Conservation (phyloP, 2,113 vertebrate species). For the Proteles cristata region DNA sequence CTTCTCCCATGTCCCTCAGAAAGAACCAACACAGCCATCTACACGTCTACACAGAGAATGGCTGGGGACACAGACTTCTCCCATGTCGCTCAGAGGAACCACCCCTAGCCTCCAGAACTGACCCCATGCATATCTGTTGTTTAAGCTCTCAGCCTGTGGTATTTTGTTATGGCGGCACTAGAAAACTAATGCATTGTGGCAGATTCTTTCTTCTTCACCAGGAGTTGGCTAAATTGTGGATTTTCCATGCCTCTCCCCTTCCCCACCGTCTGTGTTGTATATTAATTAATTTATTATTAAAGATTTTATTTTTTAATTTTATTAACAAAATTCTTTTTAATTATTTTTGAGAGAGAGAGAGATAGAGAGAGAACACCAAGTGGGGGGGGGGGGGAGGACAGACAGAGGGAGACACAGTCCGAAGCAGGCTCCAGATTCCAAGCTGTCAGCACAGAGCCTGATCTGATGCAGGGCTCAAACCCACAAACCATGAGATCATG, state of each 20-base stretch:
- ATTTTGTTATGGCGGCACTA: neutral
- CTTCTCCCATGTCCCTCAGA: neutral
- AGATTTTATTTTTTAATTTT: too few relatives aligned
- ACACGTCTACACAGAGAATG: neutral
- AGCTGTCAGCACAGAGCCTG: too few relatives aligned
- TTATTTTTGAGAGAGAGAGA: too few relatives aligned
- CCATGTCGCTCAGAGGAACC: neutral
- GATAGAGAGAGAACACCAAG: too few relatives aligned
- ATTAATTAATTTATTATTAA: too few relatives aligned
- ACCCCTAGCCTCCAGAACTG: neutral
- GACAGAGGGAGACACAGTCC: too few relatives aligned
- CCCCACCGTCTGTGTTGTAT: neutral
- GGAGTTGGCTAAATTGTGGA: neutral
- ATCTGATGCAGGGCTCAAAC: too few relatives aligned
- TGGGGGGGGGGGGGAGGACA: too few relatives aligned
- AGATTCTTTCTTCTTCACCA: neutral
- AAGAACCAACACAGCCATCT: neutral
- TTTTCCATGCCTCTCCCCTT: neutral
- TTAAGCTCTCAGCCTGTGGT: neutral
- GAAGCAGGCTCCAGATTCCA: too few relatives aligned
- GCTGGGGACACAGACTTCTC: too few relatives aligned
- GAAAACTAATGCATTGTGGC: neutral
- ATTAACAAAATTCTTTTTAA: too few relatives aligned
- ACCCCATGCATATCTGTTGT: neutral
- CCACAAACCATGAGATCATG: too few relatives aligned